phyloP scores from a whole-genome alignment of 2,113 vertebrate species.

The Phasianus colchicus region DNA sequence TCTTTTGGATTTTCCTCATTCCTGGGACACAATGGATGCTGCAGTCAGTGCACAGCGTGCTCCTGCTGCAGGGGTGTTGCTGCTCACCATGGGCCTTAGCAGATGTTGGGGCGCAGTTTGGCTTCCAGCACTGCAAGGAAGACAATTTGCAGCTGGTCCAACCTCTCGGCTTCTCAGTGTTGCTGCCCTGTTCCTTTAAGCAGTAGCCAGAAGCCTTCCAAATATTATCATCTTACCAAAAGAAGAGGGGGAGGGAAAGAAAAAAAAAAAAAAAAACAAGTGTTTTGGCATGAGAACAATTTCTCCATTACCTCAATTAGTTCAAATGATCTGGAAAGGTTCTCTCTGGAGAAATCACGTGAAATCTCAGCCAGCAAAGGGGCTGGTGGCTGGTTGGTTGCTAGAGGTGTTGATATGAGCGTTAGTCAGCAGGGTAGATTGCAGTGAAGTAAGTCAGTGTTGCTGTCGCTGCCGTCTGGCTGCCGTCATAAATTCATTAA shows the following conservation, averaged over 20 bases:
- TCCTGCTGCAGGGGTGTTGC: slow-evolving; percentile 39
- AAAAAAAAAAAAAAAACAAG: slow-evolving; percentile 32
- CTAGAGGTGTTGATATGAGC: slow-evolving; percentile 82
- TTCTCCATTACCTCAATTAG: slow-evolving; percentile 86
- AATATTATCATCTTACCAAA: slow-evolving; percentile 73
- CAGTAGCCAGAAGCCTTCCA: slow-evolving; percentile 45
- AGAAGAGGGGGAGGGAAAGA: neutral
- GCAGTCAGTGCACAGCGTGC: slow-evolving; percentile 38
- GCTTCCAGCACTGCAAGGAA: neutral
- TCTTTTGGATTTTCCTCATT: neutral
- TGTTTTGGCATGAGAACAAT: slow-evolving; percentile 79
- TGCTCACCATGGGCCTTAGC: slow-evolving; percentile 39
- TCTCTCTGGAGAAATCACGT: slow-evolving; percentile 79
- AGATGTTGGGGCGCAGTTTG: slow-evolving; percentile 22
- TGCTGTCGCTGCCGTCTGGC: slow-evolving; percentile 64
- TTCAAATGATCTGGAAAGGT: slow-evolving; percentile 83
- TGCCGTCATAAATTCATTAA: slow-evolving; percentile 70
- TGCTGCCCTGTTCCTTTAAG: neutral
- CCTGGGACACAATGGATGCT: fast-evolving
- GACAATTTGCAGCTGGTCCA: neutral
- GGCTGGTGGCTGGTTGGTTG: slow-evolving; percentile 43
- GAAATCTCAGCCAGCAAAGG: slow-evolving; percentile 55
- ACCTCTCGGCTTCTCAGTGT: neutral
- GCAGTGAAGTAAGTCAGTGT: slow-evolving; percentile 75
- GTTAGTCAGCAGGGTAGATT: slow-evolving; percentile 78